phyloP scores from a whole-genome alignment of 2,888 invertebrate species.

The Craniophora ligustri region DNA sequence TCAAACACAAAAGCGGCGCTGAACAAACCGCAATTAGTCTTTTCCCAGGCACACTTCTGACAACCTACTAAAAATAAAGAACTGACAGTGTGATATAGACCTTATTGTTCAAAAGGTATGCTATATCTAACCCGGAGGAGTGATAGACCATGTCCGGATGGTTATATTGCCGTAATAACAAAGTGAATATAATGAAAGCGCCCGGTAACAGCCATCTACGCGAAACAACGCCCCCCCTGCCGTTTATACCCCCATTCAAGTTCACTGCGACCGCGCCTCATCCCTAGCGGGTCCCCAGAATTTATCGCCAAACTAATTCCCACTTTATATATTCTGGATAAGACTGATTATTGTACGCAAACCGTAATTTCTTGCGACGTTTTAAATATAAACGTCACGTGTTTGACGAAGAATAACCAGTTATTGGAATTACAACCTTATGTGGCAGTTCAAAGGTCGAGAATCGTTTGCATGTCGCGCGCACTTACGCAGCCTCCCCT shows the following conservation, averaged over 20 bases:
- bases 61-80: not conserved
- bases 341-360: conserved; percentile 52
- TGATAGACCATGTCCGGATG: conserved; percentile 37
- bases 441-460: conserved; percentile 51
- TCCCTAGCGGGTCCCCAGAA: conserved; percentile 69
- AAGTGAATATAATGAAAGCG: conserved; percentile 74
- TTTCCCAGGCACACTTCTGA: not conserved
- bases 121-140: conserved; percentile 44
- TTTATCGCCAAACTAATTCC: conserved; percentile 51
- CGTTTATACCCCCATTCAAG: conserved; percentile 73
- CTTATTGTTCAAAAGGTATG: conserved; percentile 21
- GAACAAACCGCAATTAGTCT: conserved; percentile 11
- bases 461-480: conserved; percentile 58
- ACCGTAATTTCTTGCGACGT: conserved; percentile 59
- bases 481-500: conserved; percentile 87
- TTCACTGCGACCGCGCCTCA: conserved; percentile 75
- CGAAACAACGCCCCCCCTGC: conserved; percentile 78
- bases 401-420: conserved; percentile 60
- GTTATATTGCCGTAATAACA: conserved; percentile 60
- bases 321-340: conserved; percentile 56
- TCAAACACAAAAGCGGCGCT: not conserved
- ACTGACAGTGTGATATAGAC: conserved; percentile 34
- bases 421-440: conserved; percentile 65
- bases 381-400: conserved; percentile 60
- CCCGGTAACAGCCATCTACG: conserved; percentile 72